Evolutionary conservation across 1,140 invertebrate genomes (phyloP).

Genomic region (Matsumurasca onukii): DNA sequence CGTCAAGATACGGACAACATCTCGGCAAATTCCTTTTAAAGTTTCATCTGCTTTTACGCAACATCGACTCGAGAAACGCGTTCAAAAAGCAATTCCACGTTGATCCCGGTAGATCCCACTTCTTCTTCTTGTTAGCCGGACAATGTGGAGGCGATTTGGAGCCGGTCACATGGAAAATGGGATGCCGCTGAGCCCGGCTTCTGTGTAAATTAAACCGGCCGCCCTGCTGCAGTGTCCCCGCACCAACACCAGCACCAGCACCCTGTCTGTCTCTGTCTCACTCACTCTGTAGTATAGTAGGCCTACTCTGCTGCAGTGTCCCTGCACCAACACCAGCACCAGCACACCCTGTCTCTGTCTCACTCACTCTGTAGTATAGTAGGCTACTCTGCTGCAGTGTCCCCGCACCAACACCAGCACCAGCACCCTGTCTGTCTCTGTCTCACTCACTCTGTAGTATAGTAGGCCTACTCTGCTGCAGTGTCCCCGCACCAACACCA

Average conservation of each 20-base stretch:
- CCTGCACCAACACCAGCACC: too few relatives aligned
- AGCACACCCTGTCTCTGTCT: too few relatives aligned
- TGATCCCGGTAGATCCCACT: conserved; percentile 23
- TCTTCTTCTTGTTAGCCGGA: conserved; percentile 23
- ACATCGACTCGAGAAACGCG: conserved; percentile 24
- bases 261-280: too few relatives aligned
- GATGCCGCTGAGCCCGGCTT: conserved; percentile 15
- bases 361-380: too few relatives aligned
- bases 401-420: too few relatives aligned
- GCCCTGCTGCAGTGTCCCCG: neutral
- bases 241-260: neutral
- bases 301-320: too few relatives aligned
- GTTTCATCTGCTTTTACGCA: conserved; percentile 24
- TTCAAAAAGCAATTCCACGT: conserved; percentile 27
- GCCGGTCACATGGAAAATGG: conserved; percentile 21
- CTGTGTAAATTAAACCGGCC: neutral
- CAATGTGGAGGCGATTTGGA: conserved; percentile 18
- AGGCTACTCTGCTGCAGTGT: too few relatives aligned
- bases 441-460: too few relatives aligned
- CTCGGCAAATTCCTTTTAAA: conserved; percentile 18
- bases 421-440: too few relatives aligned
- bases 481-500: too few relatives aligned
- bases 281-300: too few relatives aligned
- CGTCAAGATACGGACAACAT: neutral
- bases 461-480: too few relatives aligned